Evolutionary conservation across 1,140 invertebrate genomes (phyloP), one percentile per base, ranked within the genome.

Genomic region (Lasioglossum baleicum): DNA sequence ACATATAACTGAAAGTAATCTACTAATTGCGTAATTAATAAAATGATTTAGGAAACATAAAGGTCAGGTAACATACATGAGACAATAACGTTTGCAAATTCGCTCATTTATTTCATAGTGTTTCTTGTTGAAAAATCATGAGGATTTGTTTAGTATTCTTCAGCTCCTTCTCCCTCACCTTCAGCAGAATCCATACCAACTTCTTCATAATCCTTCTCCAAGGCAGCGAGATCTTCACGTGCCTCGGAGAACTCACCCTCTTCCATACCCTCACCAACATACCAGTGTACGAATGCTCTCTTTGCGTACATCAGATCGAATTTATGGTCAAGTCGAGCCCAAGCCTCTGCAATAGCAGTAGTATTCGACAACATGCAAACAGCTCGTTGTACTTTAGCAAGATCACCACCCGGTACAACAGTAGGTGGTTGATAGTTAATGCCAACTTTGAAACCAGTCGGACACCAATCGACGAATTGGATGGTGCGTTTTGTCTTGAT

Each of bases 361-460:
- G 95, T 96, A 89, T 96, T 96, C 78, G 94, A 83, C 79, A 95
- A 90, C 95, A 96, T 95, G 89, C 95, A 96, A 11, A 96, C 95
- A 53, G 95, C 95, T 63, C 95, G 90, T 71, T 94, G 94, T 56
- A 95, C 95, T 81, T 93, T 94, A 81, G 95, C 95, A 71, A 94
- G 87, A 94, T 91, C 95, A 93, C 92, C 95, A 92, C 77, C 95
- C 90, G 85, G 95, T 91, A 88, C 95, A 77, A 94, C 94, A 70
- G 94, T 95, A 13, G 95, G 95, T 44, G 95, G 95, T 83, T 96
- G 95, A 88, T 95, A 94, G 90, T 95, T 95, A 82, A 89, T 95
- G 93, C 66, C 95, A 94, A 71, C 94, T 87, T 93, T 95, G 87
- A 95, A 95, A 48, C 94, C 94, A 75, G 94, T 95, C 7, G 94